These are phyloP conservation scores for Peromyscus eremicus DNA, from an alignment of 2,797 vertebrate species.

Conservation along the genomic window DNA sequence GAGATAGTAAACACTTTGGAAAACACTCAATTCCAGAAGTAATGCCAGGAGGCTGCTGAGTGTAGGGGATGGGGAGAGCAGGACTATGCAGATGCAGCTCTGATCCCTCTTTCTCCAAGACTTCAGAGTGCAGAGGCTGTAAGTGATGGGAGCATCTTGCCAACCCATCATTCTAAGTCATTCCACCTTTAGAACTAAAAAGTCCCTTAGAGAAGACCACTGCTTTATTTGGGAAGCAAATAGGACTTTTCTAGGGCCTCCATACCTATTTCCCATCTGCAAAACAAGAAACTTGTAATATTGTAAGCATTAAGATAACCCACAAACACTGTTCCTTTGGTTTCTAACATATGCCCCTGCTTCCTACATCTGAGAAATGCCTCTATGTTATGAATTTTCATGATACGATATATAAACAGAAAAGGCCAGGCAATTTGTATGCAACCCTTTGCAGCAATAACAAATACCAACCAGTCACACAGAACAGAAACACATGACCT, in stretches of 20 bases:
- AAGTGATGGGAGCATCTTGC: not conserved
- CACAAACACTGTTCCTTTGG: slow-evolving; percentile 19
- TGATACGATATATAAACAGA: not conserved
- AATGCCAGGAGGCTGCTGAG: not conserved
- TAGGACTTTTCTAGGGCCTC: not conserved
- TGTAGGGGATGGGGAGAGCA: not conserved
- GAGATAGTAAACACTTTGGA: slow-evolving; percentile 77
- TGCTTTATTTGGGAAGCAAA: not conserved
- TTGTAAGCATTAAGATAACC: not conserved
- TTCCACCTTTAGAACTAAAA: not conserved
- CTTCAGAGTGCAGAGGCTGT: not conserved
- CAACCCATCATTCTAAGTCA: not conserved
- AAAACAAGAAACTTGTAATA: not conserved
- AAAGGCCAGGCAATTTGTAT: not conserved
- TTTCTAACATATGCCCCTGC: not conserved
- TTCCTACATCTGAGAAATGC: not conserved
- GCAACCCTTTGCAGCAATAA: not conserved
- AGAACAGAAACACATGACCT: not conserved
- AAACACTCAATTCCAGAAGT: slow-evolving; percentile 56
- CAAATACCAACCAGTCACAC: not conserved
- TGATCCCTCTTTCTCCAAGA: not conserved
- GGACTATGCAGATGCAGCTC: not conserved
- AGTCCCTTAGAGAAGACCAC: not conserved
- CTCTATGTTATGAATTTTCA: not conserved
- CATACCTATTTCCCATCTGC: not conserved